Percentiles rank a stretch among this genome's conserved stretches.
Evolutionary conservation across 1,140 invertebrate species (phyloP).

Genomic region (Leguminivora glycinivorella): DNA sequence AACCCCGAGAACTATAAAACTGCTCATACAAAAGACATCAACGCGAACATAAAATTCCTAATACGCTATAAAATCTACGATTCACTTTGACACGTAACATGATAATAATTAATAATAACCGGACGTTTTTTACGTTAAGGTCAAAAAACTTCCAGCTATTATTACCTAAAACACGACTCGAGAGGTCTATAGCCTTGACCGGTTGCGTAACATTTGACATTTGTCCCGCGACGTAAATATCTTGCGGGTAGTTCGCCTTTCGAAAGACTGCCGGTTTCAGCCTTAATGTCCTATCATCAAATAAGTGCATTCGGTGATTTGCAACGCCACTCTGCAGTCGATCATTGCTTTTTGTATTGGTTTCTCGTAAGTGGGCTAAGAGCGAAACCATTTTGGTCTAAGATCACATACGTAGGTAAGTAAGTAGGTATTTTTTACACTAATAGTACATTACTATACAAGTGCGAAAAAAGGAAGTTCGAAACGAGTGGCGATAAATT

Average conservation of each 20-base stretch:
- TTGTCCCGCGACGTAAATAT: constrained; percentile 44
- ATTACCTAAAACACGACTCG: constrained; percentile 19
- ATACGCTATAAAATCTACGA: not conserved
- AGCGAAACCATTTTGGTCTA: not conserved
- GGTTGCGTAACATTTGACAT: constrained; percentile 54
- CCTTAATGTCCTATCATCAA: constrained; percentile 39
- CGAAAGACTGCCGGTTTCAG: constrained; percentile 41
- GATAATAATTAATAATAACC: constrained; percentile 7
- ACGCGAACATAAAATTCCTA: constrained; percentile 30
- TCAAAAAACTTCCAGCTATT: constrained; percentile 9
- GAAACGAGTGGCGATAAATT: too few species aligned
- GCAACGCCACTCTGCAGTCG: not conserved
- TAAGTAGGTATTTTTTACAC: too few species aligned
- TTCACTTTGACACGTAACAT: not conserved
- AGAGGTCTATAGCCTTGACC: constrained; percentile 52
- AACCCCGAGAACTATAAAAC: too few species aligned
- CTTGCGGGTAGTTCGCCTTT: constrained; percentile 41
- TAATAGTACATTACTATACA: too few species aligned
- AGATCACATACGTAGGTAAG: not conserved
- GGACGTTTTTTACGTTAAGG: constrained; percentile 25
- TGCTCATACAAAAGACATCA: constrained; percentile 41
- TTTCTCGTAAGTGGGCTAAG: not conserved
- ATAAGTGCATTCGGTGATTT: constrained; percentile 31
- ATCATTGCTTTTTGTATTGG: not conserved
- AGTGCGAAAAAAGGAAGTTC: too few species aligned